Evolutionary conservation across 2,888 invertebrate genomes (phyloP).

Genomic region (Chouioia cunea): DNA sequence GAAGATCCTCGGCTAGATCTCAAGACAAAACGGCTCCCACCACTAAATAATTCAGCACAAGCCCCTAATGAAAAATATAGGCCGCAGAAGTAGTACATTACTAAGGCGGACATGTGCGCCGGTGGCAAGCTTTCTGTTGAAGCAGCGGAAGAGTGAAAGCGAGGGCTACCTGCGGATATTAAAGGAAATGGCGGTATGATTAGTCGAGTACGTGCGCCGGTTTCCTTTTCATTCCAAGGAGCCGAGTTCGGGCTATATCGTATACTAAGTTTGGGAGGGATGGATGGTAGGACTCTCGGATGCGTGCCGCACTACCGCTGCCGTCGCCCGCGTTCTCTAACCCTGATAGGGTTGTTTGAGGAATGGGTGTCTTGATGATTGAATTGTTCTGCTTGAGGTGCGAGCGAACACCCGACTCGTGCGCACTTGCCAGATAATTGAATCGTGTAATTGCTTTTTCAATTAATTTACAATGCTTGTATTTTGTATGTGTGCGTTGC

Average conservation of each 20-base stretch:
- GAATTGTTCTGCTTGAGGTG: too few species aligned
- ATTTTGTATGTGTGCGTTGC: too few species aligned
- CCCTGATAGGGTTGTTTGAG: conserved; percentile 15
- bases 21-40: neutral
- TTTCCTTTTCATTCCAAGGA: conserved; percentile 58
- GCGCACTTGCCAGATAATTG: too few species aligned
- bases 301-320: too few species aligned
- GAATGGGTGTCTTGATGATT: conserved; percentile 7
- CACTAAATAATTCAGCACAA: conserved; percentile 23
- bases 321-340: neutral
- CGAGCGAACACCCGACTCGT: neutral
- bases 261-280: neutral
- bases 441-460: too few species aligned
- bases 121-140: conserved; percentile 32
- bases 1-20: neutral
- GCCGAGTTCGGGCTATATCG: conserved; percentile 36
- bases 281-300: too few species aligned
- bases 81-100: conserved; percentile 23
- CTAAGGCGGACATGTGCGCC: conserved; percentile 62
- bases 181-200: conserved; percentile 70
- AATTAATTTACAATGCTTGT: too few species aligned
- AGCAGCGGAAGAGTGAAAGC: neutral
- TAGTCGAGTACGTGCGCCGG: conserved; percentile 67
- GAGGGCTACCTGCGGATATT: conserved; percentile 66
- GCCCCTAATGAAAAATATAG: conserved; percentile 31